Evolutionary conservation across 2,888 invertebrate species (phyloP), one percentile per base, ranked within the genome.

Genomic region (Andrena trimmerana): DNA sequence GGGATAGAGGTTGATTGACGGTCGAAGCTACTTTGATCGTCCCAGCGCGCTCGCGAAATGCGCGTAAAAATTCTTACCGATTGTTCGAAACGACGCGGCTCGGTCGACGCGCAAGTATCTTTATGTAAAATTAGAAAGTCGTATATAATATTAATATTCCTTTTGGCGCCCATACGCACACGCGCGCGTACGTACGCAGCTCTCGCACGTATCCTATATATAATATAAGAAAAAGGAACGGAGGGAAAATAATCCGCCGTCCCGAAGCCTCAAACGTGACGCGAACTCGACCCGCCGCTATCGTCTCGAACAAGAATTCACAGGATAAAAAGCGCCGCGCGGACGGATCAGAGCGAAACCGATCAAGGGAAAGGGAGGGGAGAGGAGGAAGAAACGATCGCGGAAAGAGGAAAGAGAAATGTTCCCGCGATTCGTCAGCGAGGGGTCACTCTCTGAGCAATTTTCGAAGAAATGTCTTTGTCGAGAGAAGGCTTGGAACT

Each of bases 401-500:
- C 24, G n/a, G 29, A 42, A 13, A 60, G 57, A 36, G 20, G 27
- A 7, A 29, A 31, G 72, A 54, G 50, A 59, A 65, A 69, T 52
- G 52, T 68, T 71, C 70, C 80, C 77, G 48, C 74, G 79, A 88
- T 71, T 81, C 84, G 77, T 72, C 81, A 66, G 76, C 80, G 8
- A 78, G 16, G 42, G 50, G 74, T 68, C 68, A 62, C 71, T 81
- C 78, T 83, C 70, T 79, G 80, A 88, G 80, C 82, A 88, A 83
- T 78, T 83, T 83, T 83, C 81, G 70, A 69, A 82, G 72, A 85
- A 86, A 65, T 71, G 83, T 78, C 68, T 86, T 88, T 82, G 63
- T 82, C 77, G 68, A 88, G 88, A 88, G 83, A 86, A 85, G 78
- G 79, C 59, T 69, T 77, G 81, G 73, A 76, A 78, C 73, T 66